Evolutionary conservation across 2,113 vertebrate genomes (phyloP).

Genomic region (Nannobrachium achirus): DNA sequence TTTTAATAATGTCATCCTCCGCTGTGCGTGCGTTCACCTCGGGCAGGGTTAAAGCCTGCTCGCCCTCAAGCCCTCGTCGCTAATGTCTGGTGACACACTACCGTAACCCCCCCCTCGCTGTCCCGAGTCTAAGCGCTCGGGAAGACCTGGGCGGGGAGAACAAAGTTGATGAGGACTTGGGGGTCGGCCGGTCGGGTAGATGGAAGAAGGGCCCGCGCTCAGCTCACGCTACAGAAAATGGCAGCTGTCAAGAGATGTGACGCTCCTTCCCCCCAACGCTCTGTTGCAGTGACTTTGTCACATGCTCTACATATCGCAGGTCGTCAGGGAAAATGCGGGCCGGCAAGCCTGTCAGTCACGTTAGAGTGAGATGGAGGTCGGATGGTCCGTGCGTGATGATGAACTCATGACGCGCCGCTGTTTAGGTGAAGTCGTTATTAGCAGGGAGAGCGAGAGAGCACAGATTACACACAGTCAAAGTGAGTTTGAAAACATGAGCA

Average conservation of each 20-base stretch:
- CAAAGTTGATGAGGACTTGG: constrained; percentile 57
- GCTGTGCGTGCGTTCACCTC: constrained; percentile 4
- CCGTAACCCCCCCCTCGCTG: constrained; percentile 31
- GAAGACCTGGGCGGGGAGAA: constrained; percentile 53
- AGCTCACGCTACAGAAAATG: constrained; percentile 68
- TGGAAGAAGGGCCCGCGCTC: background rate
- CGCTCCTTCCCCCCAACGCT: constrained; percentile 11
- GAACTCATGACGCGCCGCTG: constrained; percentile 70
- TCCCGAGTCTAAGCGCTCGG: constrained; percentile 37
- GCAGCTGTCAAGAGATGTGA: constrained; percentile 80
- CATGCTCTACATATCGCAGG: constrained; percentile 67
- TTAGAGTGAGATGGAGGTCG: constrained; percentile 70
- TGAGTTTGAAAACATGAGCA: too few relatives aligned
- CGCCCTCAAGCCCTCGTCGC: constrained; percentile 15
- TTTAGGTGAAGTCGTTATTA: constrained; percentile 73
- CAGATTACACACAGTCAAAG: too few relatives aligned
- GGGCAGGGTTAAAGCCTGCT: constrained; percentile 12
- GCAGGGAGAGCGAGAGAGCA: background rate
- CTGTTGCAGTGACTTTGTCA: constrained; percentile 74
- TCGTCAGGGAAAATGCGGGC: constrained; percentile 64
- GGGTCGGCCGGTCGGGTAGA: constrained; percentile 40
- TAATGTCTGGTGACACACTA: constrained; percentile 57
- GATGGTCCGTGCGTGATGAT: constrained; percentile 44
- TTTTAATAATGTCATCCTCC: constrained; percentile 2
- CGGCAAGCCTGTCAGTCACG: constrained; percentile 76